Conservation (phyloP, 2,113 vertebrate genomes). For the Cynoglossus semilaevis region DNA sequence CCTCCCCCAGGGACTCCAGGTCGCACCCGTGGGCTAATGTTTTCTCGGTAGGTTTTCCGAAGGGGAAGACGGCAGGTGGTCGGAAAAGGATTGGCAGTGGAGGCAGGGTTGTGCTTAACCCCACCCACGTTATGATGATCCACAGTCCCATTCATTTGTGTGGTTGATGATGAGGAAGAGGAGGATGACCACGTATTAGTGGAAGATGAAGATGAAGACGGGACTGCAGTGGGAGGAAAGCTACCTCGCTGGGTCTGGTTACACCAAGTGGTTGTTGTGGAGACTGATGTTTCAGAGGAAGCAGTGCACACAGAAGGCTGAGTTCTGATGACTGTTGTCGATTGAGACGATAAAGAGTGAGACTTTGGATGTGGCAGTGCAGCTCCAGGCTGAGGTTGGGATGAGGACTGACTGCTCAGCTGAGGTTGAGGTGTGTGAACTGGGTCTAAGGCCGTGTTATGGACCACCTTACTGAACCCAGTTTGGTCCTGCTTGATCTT, state of each 20-base stretch:
- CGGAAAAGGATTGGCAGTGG: slow-evolving; percentile 62
- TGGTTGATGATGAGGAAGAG: slow-evolving; percentile 43
- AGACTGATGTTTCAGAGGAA: slow-evolving; percentile 48
- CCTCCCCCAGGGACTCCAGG: slow-evolving; percentile 74
- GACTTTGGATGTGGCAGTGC: slow-evolving; percentile 40
- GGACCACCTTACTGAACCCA: slow-evolving; percentile 89
- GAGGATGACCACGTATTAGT: slow-evolving; percentile 48
- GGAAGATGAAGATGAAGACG: slow-evolving; percentile 49
- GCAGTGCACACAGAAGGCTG: slow-evolving; percentile 63
- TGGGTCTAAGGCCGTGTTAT: slow-evolving; percentile 91
- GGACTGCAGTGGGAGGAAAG: slow-evolving; percentile 31
- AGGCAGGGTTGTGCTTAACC: slow-evolving; percentile 64
- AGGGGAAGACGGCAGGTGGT: slow-evolving; percentile 85
- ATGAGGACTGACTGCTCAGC: slow-evolving; percentile 43
- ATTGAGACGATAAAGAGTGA: slow-evolving; percentile 30
- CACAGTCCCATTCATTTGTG: slow-evolving; percentile 85
- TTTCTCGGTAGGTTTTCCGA: slow-evolving; percentile 88
- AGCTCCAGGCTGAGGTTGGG: slow-evolving; percentile 42
- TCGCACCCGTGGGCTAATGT: slow-evolving; percentile 78
- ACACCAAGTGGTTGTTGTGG: slow-evolving; percentile 54
- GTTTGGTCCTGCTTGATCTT: slow-evolving; percentile 95
- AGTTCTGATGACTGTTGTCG: slow-evolving; percentile 70
- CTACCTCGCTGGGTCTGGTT: slow-evolving; percentile 37
- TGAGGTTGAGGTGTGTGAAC: slow-evolving; percentile 78
- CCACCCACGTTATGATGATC: slow-evolving; percentile 73